Conservation (phyloP, 2,888 invertebrate genomes). For the Molorchus minor region DNA sequence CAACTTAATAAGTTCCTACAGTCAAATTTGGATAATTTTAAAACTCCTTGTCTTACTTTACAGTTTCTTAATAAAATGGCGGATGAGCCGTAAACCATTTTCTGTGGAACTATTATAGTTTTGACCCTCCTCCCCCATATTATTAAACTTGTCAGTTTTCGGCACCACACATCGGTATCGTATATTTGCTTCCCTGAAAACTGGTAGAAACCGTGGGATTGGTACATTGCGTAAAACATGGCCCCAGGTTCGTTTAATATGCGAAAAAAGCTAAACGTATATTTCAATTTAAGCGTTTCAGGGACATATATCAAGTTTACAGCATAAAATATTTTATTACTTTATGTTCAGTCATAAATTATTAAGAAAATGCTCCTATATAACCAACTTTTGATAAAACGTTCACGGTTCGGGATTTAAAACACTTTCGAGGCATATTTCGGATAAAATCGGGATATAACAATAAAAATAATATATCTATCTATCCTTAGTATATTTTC, state of each 20-base stretch:
- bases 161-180: too few relatives aligned
- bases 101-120: too few relatives aligned
- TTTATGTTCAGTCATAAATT: constrained; percentile 52
- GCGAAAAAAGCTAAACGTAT: constrained; percentile 41
- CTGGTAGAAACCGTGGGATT: too few relatives aligned
- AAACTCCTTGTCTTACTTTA: too few relatives aligned
- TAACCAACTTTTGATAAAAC: constrained; percentile 54
- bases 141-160: too few relatives aligned
- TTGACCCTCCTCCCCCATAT: too few relatives aligned
- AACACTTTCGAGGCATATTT: constrained; percentile 50
- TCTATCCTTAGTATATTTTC: constrained; percentile 42
- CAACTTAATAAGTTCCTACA: too few relatives aligned
- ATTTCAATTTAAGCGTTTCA: constrained; percentile 49
- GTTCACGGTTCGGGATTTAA: constrained; percentile 53
- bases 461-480: constrained; percentile 52
- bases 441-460: constrained; percentile 47
- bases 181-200: too few relatives aligned
- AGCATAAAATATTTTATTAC: constrained; percentile 54
- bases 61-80: too few relatives aligned
- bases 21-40: too few relatives aligned
- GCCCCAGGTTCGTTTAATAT: constrained; percentile 42
- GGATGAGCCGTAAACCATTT: too few relatives aligned
- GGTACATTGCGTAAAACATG: constrained; percentile 25
- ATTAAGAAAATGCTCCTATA: constrained; percentile 49
- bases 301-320: constrained; percentile 51